A percentile compares a stretch with the other conserved stretches of the same genome.
phyloP scores from a whole-genome alignment of 2,113 vertebrate species.

The Balaenoptera acutorostrata region DNA sequence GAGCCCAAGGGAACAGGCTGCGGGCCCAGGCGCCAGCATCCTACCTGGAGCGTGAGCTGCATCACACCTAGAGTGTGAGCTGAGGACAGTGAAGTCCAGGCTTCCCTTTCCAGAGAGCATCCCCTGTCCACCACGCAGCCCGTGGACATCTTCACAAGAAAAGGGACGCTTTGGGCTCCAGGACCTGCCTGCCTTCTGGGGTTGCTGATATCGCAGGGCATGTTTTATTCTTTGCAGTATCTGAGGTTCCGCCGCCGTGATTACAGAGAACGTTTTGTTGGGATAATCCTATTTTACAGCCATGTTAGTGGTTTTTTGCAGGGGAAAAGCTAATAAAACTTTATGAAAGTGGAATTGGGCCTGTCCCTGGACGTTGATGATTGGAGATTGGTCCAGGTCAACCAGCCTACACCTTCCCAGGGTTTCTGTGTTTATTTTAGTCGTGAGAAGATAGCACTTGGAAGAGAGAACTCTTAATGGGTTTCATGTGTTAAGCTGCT shows the following conservation, averaged over 20 bases:
- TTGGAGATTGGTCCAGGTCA: not conserved
- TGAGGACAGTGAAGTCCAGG: not conserved
- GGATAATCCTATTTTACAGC: fast-evolving
- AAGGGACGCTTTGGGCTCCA: too few species aligned
- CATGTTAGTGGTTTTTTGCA: fast-evolving
- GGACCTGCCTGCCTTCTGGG: not conserved
- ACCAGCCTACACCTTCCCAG: fast-evolving
- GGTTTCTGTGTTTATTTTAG: not conserved
- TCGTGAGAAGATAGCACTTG: not conserved
- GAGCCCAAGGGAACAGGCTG: too few species aligned
- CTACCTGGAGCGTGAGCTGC: too few species aligned
- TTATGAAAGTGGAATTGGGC: too few species aligned
- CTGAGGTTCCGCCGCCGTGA: not conserved
- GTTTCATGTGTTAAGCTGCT: not conserved
- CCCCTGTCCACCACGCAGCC: not conserved
- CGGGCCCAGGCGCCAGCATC: not conserved
- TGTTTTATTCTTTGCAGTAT: not conserved
- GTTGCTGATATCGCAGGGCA: fast-evolving
- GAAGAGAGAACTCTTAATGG: not conserved
- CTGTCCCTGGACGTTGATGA: fast-evolving
- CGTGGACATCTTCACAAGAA: not conserved
- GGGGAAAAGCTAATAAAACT: too few species aligned
- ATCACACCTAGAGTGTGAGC: not conserved
- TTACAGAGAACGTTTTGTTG: fast-evolving
- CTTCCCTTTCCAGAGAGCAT: not conserved